Conservation (phyloP, 2,113 vertebrate species). For the Suricata suricatta region DNA sequence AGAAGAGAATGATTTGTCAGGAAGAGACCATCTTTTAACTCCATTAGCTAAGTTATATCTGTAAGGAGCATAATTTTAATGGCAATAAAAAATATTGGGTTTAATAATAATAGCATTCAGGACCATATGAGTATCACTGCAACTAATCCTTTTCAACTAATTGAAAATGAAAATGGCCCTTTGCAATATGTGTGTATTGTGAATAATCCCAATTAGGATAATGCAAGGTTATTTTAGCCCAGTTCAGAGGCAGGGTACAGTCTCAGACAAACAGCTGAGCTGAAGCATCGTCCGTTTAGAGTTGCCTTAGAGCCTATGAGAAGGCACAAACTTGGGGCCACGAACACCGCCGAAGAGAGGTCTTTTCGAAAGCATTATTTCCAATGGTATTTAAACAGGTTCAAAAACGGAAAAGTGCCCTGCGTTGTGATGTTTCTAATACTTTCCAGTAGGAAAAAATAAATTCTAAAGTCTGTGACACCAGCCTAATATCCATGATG, state of each 20-base stretch:
- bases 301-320: constrained; percentile 69
- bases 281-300: constrained; percentile 74
- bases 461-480: neutral
- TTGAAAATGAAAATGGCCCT: constrained; percentile 82
- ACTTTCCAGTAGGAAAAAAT: constrained; percentile 34
- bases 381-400: constrained; percentile 47
- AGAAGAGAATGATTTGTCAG: constrained; percentile 68
- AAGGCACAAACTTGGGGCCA: constrained; percentile 59
- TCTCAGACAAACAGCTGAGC: constrained; percentile 75
- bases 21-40: constrained; percentile 79
- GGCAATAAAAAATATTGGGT: constrained; percentile 80
- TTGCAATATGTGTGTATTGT: constrained; percentile 80
- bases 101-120: constrained; percentile 84
- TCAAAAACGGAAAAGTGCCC: constrained; percentile 49
- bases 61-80: constrained; percentile 80
- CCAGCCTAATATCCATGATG: neutral
- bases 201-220: constrained; percentile 84
- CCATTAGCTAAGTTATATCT: constrained; percentile 81
- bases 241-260: constrained; percentile 75
- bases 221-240: constrained; percentile 82
- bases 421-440: constrained; percentile 36
- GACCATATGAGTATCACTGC: constrained; percentile 75
- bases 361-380: neutral
- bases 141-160: constrained; percentile 83
- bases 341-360: constrained; percentile 35